Conservation (phyloP, 2,888 invertebrate species). For the Ormyrus nitidulus region DNA sequence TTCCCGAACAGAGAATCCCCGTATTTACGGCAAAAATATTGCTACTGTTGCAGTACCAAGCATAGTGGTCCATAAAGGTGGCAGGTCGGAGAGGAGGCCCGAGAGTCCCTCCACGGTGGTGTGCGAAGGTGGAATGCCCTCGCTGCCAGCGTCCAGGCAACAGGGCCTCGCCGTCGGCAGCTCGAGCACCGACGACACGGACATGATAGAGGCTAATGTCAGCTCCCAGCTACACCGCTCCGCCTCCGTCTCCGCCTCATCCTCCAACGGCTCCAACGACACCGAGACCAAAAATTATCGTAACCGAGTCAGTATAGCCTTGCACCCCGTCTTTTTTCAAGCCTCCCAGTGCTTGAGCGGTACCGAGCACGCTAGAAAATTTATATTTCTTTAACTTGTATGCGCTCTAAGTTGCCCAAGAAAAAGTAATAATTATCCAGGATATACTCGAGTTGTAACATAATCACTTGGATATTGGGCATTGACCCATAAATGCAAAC, state of each 20-base stretch:
- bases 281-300: conserved; percentile 71
- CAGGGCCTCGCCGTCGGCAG: conserved; percentile 66
- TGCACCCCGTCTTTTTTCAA: too few species aligned
- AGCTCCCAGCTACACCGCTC: conserved; percentile 60
- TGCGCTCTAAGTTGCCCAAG: too few species aligned
- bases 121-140: conserved; percentile 71
- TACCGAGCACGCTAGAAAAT: too few species aligned
- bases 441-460: too few species aligned
- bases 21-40: too few species aligned
- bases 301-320: conserved; percentile 67
- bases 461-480: too few species aligned
- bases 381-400: neutral
- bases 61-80: conserved; percentile 73
- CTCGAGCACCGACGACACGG: conserved; percentile 66
- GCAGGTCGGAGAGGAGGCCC: conserved; percentile 69
- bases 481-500: too few species aligned
- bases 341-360: neutral
- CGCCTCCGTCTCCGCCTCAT: conserved; percentile 58
- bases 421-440: too few species aligned
- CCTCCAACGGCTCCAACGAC: conserved; percentile 58
- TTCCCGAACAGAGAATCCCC: too few species aligned
- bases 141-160: conserved; percentile 70
- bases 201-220: conserved; percentile 73
- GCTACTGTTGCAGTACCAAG: conserved; percentile 71
- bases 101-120: conserved; percentile 69